These are phyloP conservation scores for Saccostrea glomerata DNA, from an alignment of 1,140 invertebrate species.

Conservation along the genomic window DNA sequence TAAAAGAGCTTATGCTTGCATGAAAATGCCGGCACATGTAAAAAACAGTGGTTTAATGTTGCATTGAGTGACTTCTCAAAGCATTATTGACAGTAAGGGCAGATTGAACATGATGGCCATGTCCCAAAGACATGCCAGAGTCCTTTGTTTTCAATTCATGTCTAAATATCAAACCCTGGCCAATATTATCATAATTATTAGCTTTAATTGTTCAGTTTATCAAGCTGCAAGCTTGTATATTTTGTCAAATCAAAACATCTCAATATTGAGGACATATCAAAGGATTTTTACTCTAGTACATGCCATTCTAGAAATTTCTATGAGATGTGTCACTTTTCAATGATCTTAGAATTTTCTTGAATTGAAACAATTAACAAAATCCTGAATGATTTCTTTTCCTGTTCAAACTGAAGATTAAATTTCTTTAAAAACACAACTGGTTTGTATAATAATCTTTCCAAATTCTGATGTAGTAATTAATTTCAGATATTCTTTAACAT, in stretches of 20 bases:
- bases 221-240: not conserved
- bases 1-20: not conserved
- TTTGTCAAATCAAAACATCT: not conserved
- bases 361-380: no score
- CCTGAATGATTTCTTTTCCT: no score
- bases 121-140: not conserved
- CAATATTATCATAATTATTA: not conserved
- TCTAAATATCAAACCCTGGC: not conserved
- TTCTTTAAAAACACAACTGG: no score
- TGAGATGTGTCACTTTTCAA: no score
- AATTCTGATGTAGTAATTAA: no score
- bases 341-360: no score
- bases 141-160: not conserved
- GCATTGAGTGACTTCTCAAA: slow-evolving; percentile 24
- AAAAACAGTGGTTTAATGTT: not conserved
- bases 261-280: not conserved
- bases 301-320: no score
- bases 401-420: no score
- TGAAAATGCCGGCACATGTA: not conserved
- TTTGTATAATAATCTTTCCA: no score
- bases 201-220: not conserved
- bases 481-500: no score
- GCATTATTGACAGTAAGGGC: not conserved
- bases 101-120: not conserved
- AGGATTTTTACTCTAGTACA: no score